phyloP scores from a whole-genome alignment of 1,140 invertebrate species.

The Mercenaria mercenaria region DNA sequence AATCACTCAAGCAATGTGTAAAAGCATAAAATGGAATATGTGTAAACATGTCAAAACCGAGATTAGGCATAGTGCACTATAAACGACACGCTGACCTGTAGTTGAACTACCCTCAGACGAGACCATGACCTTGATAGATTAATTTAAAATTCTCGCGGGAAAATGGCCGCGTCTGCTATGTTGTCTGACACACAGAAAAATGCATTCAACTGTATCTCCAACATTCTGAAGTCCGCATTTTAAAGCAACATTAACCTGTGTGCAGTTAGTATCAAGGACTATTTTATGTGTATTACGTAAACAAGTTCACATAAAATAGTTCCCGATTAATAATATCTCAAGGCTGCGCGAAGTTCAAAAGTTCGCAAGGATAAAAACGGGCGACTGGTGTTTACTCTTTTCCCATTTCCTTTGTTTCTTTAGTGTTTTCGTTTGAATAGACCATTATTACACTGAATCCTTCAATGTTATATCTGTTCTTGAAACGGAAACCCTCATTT shows the following conservation, averaged over 20 bases:
- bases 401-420: not conserved
- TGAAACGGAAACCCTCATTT: no score
- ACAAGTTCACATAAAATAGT: conserved; percentile 10
- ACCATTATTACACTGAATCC: no score
- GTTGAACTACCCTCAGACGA: conserved; percentile 17
- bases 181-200: not conserved
- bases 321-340: not conserved
- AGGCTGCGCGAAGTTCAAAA: conserved; percentile 12
- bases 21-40: no score
- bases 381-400: not conserved
- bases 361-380: not conserved
- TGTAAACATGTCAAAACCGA: no score
- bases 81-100: conserved; percentile 25
- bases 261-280: not conserved
- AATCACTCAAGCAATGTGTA: no score
- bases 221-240: no score
- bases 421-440: no score
- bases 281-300: conserved; percentile 42
- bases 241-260: not conserved
- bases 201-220: not conserved
- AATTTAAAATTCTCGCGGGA: conserved; percentile 32
- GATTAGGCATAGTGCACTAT: not conserved
- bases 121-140: not conserved
- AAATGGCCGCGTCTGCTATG: not conserved
- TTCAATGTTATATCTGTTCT: no score